Conservation (phyloP, 92 coral and sea anemone genomes). For the Palythoa heliodiscus region DNA sequence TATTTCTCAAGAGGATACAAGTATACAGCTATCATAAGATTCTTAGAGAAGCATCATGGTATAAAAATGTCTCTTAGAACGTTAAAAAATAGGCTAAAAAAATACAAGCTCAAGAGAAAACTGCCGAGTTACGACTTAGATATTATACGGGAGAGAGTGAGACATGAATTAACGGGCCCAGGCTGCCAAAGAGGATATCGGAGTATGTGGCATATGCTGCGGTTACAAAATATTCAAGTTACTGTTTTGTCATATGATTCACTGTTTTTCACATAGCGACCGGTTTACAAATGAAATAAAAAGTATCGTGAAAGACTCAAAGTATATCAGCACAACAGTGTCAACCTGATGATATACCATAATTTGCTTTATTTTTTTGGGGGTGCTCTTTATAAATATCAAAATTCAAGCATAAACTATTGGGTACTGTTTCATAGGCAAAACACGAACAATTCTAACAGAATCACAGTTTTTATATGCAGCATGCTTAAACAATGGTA, state of each 20-base stretch:
- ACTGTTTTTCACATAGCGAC: conserved; percentile 26
- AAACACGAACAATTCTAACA: conserved; percentile 15
- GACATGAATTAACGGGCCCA: conserved; percentile 35
- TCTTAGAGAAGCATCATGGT: conserved; percentile 32
- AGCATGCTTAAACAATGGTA: conserved; percentile 14
- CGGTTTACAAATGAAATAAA: not conserved
- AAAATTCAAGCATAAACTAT: conserved; percentile 36
- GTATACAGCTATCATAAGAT: conserved; percentile 22
- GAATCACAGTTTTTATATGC: not conserved
- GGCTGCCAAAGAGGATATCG: conserved; percentile 40
- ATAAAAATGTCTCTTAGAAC: conserved; percentile 38
- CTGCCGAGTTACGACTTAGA: conserved; percentile 18
- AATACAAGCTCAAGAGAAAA: conserved; percentile 14
- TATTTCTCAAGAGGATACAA: conserved; percentile 37
- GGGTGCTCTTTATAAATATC: conserved; percentile 28
- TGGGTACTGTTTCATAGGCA: conserved; percentile 55
- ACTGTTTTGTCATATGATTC: no score
- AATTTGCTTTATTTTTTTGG: conserved; percentile 18
- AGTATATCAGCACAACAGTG: conserved; percentile 24
- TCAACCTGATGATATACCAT: conserved; percentile 17
- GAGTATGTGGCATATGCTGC: conserved; percentile 38
- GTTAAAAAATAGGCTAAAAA: conserved; percentile 30
- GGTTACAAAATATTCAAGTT: conserved; percentile 26
- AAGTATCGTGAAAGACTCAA: conserved; percentile 32
- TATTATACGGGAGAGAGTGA: conserved; percentile 29